Conservation (phyloP, 2,888 invertebrate species). For the Euclidia mi region DNA sequence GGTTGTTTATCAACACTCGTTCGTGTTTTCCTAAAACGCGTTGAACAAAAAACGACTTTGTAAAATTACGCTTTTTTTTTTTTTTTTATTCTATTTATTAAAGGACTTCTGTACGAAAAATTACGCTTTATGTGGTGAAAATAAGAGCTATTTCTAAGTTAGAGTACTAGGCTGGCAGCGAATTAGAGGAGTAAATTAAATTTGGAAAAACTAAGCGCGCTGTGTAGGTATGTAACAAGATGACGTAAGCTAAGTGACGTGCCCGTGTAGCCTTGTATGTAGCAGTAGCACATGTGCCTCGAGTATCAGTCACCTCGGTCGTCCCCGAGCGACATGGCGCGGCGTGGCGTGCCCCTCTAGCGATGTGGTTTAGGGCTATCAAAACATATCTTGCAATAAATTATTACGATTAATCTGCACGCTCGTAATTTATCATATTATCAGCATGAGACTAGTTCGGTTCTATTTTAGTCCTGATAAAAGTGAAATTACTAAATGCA, state of each 20-base stretch:
- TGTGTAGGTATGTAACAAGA: slow-evolving; percentile 42
- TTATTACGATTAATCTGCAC: neutral
- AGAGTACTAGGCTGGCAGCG: slow-evolving; percentile 47
- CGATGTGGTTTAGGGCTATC: slow-evolving; percentile 35
- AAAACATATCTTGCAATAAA: neutral
- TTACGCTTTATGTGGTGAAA: slow-evolving; percentile 10
- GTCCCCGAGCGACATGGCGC: slow-evolving; percentile 40
- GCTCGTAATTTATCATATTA: neutral
- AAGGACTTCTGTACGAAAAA: neutral
- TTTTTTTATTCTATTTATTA: no score
- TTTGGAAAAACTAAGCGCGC: slow-evolving; percentile 49
- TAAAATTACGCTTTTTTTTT: neutral
- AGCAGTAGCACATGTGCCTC: slow-evolving; percentile 60
- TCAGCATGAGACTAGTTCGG: no score
- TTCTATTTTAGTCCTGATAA: no score
- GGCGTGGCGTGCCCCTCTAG: slow-evolving; percentile 41
- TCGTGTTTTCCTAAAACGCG: no score
- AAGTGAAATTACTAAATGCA: no score
- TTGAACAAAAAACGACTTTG: no score
- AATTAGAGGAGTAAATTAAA: slow-evolving; percentile 28
- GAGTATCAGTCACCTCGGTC: slow-evolving; percentile 61
- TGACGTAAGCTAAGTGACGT: slow-evolving; percentile 55
- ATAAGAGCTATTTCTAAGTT: slow-evolving; percentile 38
- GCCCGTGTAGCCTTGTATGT: no score
- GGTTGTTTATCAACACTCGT: no score